These are phyloP conservation scores for Parasteatoda tepidariorum DNA, from an alignment of 1,140 invertebrate genomes.

Conservation along the genomic window DNA sequence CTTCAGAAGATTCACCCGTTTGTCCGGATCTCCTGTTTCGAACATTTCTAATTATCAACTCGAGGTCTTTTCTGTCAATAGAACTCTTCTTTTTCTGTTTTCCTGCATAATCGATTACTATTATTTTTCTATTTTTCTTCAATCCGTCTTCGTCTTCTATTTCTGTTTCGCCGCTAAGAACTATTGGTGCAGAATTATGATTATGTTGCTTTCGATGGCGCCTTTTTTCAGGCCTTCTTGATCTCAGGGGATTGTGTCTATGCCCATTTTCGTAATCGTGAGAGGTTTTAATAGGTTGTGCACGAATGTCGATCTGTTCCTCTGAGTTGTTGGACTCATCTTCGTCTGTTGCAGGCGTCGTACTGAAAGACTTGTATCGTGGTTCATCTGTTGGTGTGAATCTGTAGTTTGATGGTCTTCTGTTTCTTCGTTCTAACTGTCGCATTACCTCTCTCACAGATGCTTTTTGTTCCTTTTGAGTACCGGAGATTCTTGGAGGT, in stretches of 20 bases:
- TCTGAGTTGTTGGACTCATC: not conserved
- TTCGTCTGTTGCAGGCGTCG: not conserved
- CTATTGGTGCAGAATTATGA: slow-evolving; percentile 5
- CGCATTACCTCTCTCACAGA: not conserved
- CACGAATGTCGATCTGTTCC: not conserved
- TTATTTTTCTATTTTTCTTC: slow-evolving; percentile 45
- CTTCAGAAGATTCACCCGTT: too few relatives aligned
- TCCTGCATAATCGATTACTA: slow-evolving; percentile 49
- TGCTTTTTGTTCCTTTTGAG: not conserved
- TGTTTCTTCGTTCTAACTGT: not conserved
- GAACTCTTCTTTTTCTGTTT: slow-evolving; percentile 38
- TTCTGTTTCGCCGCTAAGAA: slow-evolving; percentile 40
- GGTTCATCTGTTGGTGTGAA: not conserved
- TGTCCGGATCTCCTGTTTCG: slow-evolving; percentile 31
- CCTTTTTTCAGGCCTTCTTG: not conserved
- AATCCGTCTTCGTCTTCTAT: slow-evolving; percentile 46
- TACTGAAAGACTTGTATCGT: not conserved
- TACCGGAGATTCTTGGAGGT: too few relatives aligned
- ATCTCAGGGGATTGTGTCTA: not conserved
- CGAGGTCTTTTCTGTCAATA: slow-evolving; percentile 45
- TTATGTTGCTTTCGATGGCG: not conserved
- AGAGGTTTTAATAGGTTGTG: not conserved
- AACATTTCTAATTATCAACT: slow-evolving; percentile 45
- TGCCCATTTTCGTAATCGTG: not conserved
- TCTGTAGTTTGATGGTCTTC: not conserved